These are phyloP conservation scores for Melanotaenia nigrans DNA, from an alignment of 2,797 vertebrate species.

Conservation along the genomic window DNA sequence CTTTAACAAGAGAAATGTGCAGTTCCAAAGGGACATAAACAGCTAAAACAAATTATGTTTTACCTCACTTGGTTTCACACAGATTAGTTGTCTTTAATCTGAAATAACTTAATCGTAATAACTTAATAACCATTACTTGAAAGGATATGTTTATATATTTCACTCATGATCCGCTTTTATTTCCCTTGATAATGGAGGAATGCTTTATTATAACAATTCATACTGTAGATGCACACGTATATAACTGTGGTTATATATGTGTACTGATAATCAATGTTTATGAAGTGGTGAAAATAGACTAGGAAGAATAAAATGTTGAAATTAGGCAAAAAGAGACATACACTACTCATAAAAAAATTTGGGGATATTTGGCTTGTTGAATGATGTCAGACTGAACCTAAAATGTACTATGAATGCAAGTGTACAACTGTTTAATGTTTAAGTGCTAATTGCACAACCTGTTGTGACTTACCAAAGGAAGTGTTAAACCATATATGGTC, in stretches of 20 bases:
- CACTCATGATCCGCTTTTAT: slow-evolving; percentile 37
- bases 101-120: slow-evolving; percentile 27
- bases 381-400: too few relatives aligned
- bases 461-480: too few relatives aligned
- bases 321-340: slow-evolving; percentile 32
- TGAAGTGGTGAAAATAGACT: slow-evolving; percentile 40
- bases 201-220: slow-evolving; percentile 34
- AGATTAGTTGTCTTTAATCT: slow-evolving; percentile 39
- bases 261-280: slow-evolving; percentile 43
- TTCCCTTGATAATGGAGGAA: slow-evolving; percentile 24
- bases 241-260: slow-evolving; percentile 10
- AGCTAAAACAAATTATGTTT: slow-evolving; percentile 33
- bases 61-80: slow-evolving; percentile 36
- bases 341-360: too few relatives aligned
- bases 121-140: slow-evolving; percentile 40
- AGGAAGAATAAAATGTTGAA: slow-evolving; percentile 44
- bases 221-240: slow-evolving; percentile 12
- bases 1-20: slow-evolving; percentile 26
- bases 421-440: too few relatives aligned
- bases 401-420: too few relatives aligned
- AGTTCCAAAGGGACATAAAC: neutral
- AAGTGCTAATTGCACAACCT: too few relatives aligned
- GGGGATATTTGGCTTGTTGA: too few relatives aligned
- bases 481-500: too few relatives aligned
- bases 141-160: slow-evolving; percentile 45